A percentile compares a stretch with the other conserved stretches of the same genome.
These are phyloP conservation scores for Malaclemys terrapin DNA, from an alignment of 2,113 vertebrate genomes.

Conservation along the genomic window DNA sequence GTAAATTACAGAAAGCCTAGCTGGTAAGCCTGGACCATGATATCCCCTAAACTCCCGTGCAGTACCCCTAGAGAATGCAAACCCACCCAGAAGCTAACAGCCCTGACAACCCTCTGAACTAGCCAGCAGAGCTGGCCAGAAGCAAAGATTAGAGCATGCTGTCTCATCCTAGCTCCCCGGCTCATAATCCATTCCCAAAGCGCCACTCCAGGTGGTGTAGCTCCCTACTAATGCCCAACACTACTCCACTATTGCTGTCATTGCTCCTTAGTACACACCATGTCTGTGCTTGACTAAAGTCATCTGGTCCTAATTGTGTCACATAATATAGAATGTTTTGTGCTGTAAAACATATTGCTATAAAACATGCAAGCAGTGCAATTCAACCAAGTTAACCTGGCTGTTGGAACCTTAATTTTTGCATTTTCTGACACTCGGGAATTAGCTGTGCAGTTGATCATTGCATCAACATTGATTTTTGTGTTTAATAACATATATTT, in stretches of 20 bases:
- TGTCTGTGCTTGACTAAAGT: not conserved
- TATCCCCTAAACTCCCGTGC: not conserved
- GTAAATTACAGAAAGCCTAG: not conserved
- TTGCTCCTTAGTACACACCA: not conserved
- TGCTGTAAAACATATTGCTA: not conserved
- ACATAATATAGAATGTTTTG: not conserved
- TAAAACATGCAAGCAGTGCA: conserved; percentile 13
- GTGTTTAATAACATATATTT: conserved; percentile 61
- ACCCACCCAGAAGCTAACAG: not conserved
- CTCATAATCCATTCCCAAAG: not conserved
- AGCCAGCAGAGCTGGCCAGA: not conserved
- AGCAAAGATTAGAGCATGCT: not conserved
- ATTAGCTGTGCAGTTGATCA: conserved; percentile 41
- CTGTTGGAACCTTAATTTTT: conserved; percentile 58
- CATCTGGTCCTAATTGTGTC: not conserved
- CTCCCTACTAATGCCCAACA: not conserved
- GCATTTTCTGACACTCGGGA: conserved; percentile 57
- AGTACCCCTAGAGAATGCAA: not conserved
- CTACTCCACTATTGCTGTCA: not conserved
- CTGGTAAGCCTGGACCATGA: not conserved
- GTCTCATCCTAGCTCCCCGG: not conserved
- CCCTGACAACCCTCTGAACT: not conserved
- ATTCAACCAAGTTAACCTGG: conserved; percentile 25
- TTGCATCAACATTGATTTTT: conserved; percentile 47
- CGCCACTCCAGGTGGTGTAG: not conserved